Conservation (phyloP, 2,888 invertebrate species). For the Microchrysa polita region DNA sequence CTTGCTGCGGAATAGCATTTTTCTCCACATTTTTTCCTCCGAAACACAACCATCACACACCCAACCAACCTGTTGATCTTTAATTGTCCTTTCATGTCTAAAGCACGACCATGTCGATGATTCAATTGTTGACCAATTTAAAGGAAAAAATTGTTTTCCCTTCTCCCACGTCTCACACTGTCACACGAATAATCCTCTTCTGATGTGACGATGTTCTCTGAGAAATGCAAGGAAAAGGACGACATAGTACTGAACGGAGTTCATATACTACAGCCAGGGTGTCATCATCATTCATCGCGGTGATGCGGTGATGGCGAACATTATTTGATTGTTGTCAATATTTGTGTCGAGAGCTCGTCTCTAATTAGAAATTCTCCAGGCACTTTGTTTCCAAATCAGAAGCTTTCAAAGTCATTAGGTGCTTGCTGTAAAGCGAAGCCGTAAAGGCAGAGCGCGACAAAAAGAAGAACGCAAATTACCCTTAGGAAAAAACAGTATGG, state of each 20-base stretch:
- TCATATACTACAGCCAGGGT: no score
- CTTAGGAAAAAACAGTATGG: no score
- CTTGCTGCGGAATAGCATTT: no score
- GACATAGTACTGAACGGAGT: background rate
- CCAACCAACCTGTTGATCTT: slow-evolving; percentile 37
- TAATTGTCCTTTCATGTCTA: slow-evolving; percentile 41
- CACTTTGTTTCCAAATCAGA: slow-evolving; percentile 42
- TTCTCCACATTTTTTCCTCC: slow-evolving; percentile 1
- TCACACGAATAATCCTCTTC: no score
- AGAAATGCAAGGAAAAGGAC: background rate
- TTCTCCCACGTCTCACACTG: background rate
- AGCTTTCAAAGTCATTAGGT: slow-evolving; percentile 36
- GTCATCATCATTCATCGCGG: no score
- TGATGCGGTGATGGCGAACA: no score
- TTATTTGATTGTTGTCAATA: slow-evolving; percentile 44
- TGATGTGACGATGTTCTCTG: no score
- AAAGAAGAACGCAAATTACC: background rate
- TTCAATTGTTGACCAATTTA: slow-evolving; percentile 38
- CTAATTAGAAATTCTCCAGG: slow-evolving; percentile 42
- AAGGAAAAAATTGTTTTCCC: slow-evolving; percentile 14
- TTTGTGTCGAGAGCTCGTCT: slow-evolving; percentile 37
- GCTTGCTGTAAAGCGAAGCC: no score
- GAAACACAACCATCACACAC: no score
- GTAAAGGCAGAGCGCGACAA: background rate
- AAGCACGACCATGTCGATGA: slow-evolving; percentile 27